Base-by-base conservation (phyloP, 1,140 invertebrate species). In the Penaeus japonicus region DNA sequence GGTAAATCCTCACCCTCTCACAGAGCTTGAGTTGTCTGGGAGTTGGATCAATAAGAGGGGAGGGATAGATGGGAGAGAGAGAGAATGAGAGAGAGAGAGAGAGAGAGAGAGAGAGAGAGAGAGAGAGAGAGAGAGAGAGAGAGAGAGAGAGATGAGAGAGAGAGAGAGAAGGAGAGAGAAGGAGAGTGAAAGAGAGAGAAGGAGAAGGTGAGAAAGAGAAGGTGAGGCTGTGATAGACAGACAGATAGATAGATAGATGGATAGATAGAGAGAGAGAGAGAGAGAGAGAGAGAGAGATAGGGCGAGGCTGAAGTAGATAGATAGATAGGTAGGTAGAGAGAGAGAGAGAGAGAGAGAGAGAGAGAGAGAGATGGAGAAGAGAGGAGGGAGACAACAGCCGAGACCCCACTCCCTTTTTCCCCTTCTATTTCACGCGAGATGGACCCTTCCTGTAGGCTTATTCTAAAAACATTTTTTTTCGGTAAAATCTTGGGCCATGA, bases 61-160 rank as follows among this genome's bases (percentile, higher is more conserved):
- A 73, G 0, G 3, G 24, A n/a, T 73, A 32, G 65, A 2, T 4
- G 2, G 18, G 17, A 7, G 32, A 73, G 4, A 24, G 32, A 27
- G 12, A 32, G 39, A 55, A 2, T 17, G n/a, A 55, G 47, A 55
- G 78, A 80, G 78, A 80, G 78, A 80, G 78, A 81, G 47, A 80
- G 78, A 80, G 78, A 54, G 39, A 54, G 79, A 81, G 15, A 81
- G 79, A 81, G 15, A 53, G 53, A 55, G 54, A 24, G 79, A 55
- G 79, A 27, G 20, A 54, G 79, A n/a, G 53, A 57, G 79, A 54
- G 54, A 54, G 39, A 54, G 54, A 57, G 79, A 55, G 24, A 81
- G 53, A 81, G 65, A 73, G 22, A 32, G 4, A 27, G 17, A 0
- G 20, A 27, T 18, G 10, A 30, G 15, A 30, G 70, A 4, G 4